These are phyloP conservation scores for Callorhinus ursinus DNA, from an alignment of 2,113 vertebrate genomes.

Conservation along the genomic window DNA sequence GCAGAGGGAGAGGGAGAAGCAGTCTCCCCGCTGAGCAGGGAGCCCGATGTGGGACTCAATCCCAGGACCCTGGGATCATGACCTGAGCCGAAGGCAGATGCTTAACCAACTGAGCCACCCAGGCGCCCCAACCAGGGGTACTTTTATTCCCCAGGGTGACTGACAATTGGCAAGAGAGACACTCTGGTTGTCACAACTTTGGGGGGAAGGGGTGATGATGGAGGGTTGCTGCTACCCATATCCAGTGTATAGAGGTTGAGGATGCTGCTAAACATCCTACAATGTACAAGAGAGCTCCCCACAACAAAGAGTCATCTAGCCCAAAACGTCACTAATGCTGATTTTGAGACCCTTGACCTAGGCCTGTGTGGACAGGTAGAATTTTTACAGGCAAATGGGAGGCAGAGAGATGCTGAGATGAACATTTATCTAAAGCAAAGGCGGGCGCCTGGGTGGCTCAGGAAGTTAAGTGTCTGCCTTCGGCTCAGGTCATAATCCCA, in stretches of 20 bases:
- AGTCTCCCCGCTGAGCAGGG: neutral
- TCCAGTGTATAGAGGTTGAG: neutral
- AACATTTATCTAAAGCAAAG: conserved; percentile 4
- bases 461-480: too few species aligned
- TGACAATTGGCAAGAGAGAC: neutral
- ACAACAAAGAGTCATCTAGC: conserved; percentile 7
- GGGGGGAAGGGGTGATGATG: too few species aligned
- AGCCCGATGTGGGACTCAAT: neutral
- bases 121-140: neutral
- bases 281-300: neutral
- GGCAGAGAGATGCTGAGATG: neutral
- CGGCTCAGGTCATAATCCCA: too few species aligned
- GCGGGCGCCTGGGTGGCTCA: neutral
- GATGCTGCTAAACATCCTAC: neutral
- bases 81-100: neutral
- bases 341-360: conserved; percentile 4
- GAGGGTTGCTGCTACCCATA: neutral
- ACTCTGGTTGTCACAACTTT: neutral
- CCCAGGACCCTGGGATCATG: neutral
- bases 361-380: neutral
- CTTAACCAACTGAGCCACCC: neutral
- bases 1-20: neutral
- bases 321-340: neutral
- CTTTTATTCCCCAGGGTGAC: neutral
- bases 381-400: conserved; percentile 40